Evolutionary conservation across 2,797 vertebrate species (phyloP).

Genomic region (Moxostoma hubbsi): DNA sequence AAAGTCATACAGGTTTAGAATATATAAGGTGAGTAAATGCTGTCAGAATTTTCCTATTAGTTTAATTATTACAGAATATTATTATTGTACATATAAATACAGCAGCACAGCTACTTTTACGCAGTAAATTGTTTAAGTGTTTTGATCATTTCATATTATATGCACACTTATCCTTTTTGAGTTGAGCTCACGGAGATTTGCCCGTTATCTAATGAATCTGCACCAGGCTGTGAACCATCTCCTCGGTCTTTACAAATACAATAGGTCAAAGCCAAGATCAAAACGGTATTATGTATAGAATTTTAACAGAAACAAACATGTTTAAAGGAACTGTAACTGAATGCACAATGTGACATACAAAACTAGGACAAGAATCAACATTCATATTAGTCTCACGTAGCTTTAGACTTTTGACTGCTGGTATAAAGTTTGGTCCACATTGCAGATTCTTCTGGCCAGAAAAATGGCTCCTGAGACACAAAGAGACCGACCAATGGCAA

Average conservation of each 20-base stretch:
- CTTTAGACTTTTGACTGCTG: neutral
- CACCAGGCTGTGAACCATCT: constrained; percentile 6
- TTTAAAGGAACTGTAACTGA: constrained; percentile 20
- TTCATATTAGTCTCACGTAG: neutral
- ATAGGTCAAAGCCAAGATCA: constrained; percentile 19
- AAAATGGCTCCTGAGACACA: too few species aligned
- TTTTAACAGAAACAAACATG: constrained; percentile 12
- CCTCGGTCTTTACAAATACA: neutral
- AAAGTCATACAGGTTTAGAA: too few species aligned
- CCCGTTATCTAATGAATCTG: constrained; percentile 17
- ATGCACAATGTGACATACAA: constrained; percentile 14
- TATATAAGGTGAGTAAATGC: too few species aligned
- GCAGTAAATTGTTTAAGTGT: neutral
- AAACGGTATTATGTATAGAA: constrained; percentile 5
- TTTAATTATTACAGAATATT: too few species aligned
- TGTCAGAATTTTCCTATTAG: too few species aligned
- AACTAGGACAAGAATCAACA: neutral
- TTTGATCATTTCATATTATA: too few species aligned
- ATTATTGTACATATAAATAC: too few species aligned
- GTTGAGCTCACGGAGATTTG: neutral
- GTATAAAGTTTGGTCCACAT: too few species aligned
- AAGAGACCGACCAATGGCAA: too few species aligned
- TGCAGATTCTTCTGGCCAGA: too few species aligned
- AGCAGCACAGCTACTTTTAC: too few species aligned
- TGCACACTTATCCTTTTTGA: neutral